Evolutionary conservation across 1,140 invertebrate genomes (phyloP), one percentile per base, ranked within the genome.

Genomic region (Hyles euphorbiae): DNA sequence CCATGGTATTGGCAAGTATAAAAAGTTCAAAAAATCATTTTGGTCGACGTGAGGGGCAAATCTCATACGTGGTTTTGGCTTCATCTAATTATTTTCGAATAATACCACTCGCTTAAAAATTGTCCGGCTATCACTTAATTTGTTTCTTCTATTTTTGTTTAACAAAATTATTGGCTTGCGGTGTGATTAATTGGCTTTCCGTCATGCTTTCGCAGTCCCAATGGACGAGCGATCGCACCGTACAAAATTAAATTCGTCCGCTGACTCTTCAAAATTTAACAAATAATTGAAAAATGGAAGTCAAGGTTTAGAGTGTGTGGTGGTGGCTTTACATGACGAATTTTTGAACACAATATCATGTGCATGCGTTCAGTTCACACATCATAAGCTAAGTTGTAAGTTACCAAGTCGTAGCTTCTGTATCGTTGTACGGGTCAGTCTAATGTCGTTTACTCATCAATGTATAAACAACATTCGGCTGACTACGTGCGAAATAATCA

Each of bases 241-340:
- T 56, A 50, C 69, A 65, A 76, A 73, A 67, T 54, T 34, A 70
- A 80, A 78, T 74, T 71, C 69, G 75, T 72, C 58, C 61, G 61
- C 67, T 70, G 67, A 67, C 68, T 73, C 58, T 75, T 87, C 86
- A 82, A 88, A 88, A 88, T 88, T 88, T 87, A 86, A 87, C 81
- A 72, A 68, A 65, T 68, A 67, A 69, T 78, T 59, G 69, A 67
- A 78, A 77, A 63, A 83, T 81, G 83, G 83, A 88, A 88, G 85
- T 83, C 65, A 79, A 81, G 86, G 83, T 88, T 81, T 81, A 87
- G 86, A 88, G 86, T 88, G 86, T 88, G 86, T 88, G 86, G 86
- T 88, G 86, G 86, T 88, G 86, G 86, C 83, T 86, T 87, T 78
- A 78, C 78, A 70, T 48, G 61, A 75, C 63, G 59, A 66, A 70